These are phyloP conservation scores for Perizoma affinitatum DNA, from an alignment of 2,888 invertebrate species.

Conservation along the genomic window DNA sequence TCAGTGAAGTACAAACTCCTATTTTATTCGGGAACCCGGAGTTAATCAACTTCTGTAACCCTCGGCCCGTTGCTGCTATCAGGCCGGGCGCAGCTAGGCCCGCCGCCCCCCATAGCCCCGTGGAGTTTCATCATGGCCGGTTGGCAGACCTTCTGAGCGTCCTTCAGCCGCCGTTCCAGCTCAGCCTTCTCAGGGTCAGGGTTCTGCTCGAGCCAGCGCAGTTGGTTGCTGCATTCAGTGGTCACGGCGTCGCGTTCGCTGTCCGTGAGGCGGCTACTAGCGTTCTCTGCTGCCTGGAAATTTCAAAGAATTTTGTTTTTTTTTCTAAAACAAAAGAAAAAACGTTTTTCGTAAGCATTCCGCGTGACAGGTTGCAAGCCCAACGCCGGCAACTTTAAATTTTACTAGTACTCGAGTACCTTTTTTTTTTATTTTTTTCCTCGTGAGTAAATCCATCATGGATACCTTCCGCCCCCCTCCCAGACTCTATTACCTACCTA, in stretches of 20 bases:
- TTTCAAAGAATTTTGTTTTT: background rate
- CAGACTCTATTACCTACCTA: too few species aligned
- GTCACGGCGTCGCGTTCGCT: slow-evolving; percentile 88
- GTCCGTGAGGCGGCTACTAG: slow-evolving; percentile 87
- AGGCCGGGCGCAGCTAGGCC: slow-evolving; percentile 59
- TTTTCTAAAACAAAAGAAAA: background rate
- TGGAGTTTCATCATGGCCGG: slow-evolving; percentile 94
- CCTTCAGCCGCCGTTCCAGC: slow-evolving; percentile 90
- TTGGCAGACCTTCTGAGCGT: slow-evolving; percentile 89
- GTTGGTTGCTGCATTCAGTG: slow-evolving; percentile 87
- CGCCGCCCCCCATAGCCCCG: slow-evolving; percentile 72
- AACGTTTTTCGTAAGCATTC: too few species aligned
- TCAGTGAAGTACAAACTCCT: too few species aligned
- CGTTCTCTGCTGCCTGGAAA: slow-evolving; percentile 85
- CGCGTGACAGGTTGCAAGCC: too few species aligned
- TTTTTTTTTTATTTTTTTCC: too few species aligned
- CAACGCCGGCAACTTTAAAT: too few species aligned
- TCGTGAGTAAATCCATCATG: too few species aligned
- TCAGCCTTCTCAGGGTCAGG: slow-evolving; percentile 91
- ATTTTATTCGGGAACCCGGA: background rate
- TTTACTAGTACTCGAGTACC: too few species aligned
- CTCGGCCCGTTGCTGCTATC: slow-evolving; percentile 82
- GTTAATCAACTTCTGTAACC: slow-evolving; percentile 87
- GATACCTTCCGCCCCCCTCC: too few species aligned
- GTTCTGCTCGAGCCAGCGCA: slow-evolving; percentile 92